Percentiles rank a stretch among this genome's conserved stretches.
phyloP scores from a whole-genome alignment of 2,888 invertebrate species.

The Nezara viridula region DNA sequence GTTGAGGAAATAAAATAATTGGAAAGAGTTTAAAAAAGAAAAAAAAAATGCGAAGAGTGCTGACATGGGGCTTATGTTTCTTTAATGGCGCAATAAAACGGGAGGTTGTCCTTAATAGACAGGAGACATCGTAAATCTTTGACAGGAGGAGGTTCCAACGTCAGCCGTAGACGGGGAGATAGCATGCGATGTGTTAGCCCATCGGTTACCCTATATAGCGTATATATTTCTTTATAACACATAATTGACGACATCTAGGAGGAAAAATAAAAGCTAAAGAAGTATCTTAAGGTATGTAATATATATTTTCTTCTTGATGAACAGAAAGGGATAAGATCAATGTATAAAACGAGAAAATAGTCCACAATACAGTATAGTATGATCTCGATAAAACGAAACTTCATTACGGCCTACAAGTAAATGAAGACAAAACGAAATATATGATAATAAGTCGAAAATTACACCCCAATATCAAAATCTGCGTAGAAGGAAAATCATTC shows the following conservation, averaged over 20 bases:
- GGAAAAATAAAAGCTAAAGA: not conserved
- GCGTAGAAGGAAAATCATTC: no score
- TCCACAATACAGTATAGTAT: no score
- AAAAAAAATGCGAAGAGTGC: not conserved
- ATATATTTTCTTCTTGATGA: no score
- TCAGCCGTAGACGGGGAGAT: not conserved
- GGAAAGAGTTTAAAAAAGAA: constrained; percentile 2
- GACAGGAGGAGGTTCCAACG: not conserved
- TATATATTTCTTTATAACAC: not conserved
- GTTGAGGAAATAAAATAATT: not conserved
- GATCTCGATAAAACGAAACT: no score
- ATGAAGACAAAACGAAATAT: no score
- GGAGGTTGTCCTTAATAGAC: not conserved
- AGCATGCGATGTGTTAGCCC: not conserved
- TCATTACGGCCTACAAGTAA: no score
- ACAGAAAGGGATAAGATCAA: no score
- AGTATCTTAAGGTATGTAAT: not conserved
- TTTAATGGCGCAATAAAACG: constrained; percentile 25
- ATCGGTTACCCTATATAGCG: not conserved
- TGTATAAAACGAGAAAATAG: no score
- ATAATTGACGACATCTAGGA: not conserved
- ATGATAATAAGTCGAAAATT: no score
- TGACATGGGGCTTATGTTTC: not conserved
- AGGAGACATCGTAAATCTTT: constrained; percentile 1
- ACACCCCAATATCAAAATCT: no score